Percentiles rank a stretch among this genome's conserved stretches.
Evolutionary conservation across 2,888 invertebrate species (phyloP).

Genomic region (Tenthredo mesomela): DNA sequence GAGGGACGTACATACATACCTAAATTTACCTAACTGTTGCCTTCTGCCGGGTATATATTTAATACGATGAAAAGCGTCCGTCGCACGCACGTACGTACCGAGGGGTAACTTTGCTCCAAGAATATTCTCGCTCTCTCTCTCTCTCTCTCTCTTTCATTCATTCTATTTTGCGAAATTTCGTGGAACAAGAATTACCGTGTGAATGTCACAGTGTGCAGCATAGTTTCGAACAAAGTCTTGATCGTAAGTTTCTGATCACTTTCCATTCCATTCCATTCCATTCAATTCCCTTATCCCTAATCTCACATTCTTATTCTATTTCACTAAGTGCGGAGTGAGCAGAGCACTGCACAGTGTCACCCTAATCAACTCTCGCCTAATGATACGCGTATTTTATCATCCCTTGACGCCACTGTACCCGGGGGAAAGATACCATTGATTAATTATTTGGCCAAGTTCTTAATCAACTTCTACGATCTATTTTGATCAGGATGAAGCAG

Average conservation of each 20-base stretch:
- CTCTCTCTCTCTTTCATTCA: not conserved
- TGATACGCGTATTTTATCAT: not conserved
- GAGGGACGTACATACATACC: not conserved
- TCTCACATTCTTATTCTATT: not conserved
- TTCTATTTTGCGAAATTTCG: not conserved
- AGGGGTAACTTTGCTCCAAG: conserved; percentile 19
- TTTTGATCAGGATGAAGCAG: conserved; percentile 35
- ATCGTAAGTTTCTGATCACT: not conserved
- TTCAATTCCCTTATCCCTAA: not conserved
- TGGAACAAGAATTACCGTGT: not conserved
- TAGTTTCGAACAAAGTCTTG: not conserved
- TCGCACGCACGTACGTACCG: conserved; percentile 34
- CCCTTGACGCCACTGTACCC: not conserved
- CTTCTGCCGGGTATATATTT: not conserved
- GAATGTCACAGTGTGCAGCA: not conserved
- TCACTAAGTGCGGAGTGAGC: not conserved
- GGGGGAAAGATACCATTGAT: conserved; percentile 18
- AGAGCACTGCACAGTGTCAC: not conserved
- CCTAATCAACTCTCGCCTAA: not conserved
- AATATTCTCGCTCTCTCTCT: not conserved
- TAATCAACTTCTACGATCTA: conserved; percentile 40
- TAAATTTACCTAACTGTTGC: not conserved
- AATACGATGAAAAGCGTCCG: conserved; percentile 31
- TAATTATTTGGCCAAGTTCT: conserved; percentile 39
- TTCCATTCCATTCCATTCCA: not conserved